Percentiles rank a stretch among this genome's conserved stretches.
phyloP scores from a whole-genome alignment of 2,888 invertebrate species.

The Pyrrhia umbra region DNA sequence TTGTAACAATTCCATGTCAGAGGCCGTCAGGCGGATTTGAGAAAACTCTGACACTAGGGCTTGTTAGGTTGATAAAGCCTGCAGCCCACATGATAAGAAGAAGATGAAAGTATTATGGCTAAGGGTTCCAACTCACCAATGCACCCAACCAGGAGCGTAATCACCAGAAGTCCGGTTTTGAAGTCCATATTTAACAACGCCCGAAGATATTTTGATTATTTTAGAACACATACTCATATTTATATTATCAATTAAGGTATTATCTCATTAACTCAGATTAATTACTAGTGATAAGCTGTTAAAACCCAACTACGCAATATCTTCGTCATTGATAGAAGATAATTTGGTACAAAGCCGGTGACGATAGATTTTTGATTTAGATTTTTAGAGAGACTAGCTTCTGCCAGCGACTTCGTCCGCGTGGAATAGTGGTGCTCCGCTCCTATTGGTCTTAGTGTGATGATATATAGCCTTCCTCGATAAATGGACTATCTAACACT shows the following conservation, averaged over 20 bases:
- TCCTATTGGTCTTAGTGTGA: too few relatives aligned
- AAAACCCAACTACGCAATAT: not conserved
- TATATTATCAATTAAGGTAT: constrained; percentile 7
- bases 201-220: constrained; percentile 24
- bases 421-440: too few relatives aligned
- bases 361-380: not conserved
- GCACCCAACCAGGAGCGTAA: constrained; percentile 69
- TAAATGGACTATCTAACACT: too few relatives aligned
- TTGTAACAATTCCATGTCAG: too few relatives aligned
- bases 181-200: constrained; percentile 51
- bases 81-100: too few relatives aligned
- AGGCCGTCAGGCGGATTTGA: too few relatives aligned
- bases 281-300: constrained; percentile 8
- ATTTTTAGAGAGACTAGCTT: too few relatives aligned
- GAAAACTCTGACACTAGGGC: too few relatives aligned
- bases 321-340: not conserved
- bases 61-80: too few relatives aligned
- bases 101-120: too few relatives aligned
- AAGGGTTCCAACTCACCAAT: constrained; percentile 59
- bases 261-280: constrained; percentile 20
- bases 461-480: too few relatives aligned
- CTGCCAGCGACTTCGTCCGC: too few relatives aligned
- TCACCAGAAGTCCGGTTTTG: constrained; percentile 61
- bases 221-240: constrained; percentile 16
- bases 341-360: not conserved